phyloP scores from a whole-genome alignment of 2,797 vertebrate genomes.

The Pipistrellus pygmaeus region DNA sequence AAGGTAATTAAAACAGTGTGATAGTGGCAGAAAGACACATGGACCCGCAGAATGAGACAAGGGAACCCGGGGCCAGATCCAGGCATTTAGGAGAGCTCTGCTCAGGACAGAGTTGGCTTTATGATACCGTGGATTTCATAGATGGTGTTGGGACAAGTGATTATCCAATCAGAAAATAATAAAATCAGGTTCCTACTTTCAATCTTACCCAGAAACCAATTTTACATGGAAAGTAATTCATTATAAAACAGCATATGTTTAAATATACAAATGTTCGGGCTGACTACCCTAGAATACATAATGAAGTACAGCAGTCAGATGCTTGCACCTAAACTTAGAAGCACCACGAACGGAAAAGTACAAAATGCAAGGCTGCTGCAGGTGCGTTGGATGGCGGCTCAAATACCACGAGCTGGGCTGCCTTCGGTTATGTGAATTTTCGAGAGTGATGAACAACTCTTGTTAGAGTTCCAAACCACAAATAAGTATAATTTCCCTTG shows the following conservation, averaged over 20 bases:
- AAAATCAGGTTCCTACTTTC: slow-evolving; percentile 42
- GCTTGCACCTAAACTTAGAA: slow-evolving; percentile 80
- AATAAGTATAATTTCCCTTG: slow-evolving; percentile 71
- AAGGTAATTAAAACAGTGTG: slow-evolving; percentile 80
- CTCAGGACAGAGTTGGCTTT: background rate
- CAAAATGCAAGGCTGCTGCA: slow-evolving; percentile 45
- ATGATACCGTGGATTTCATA: background rate
- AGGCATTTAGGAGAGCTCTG: background rate
- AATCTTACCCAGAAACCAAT: slow-evolving; percentile 28
- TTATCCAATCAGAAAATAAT: slow-evolving; percentile 56
- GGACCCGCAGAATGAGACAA: slow-evolving; percentile 5
- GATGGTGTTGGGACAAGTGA: background rate
- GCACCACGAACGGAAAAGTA: background rate
- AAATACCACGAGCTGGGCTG: slow-evolving; percentile 81
- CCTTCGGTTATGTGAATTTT: slow-evolving; percentile 66
- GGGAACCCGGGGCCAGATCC: slow-evolving; percentile 29
- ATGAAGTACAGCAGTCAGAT: slow-evolving; percentile 78
- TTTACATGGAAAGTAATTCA: slow-evolving; percentile 72
- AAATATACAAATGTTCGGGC: slow-evolving; percentile 71
- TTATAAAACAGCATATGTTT: slow-evolving; percentile 79
- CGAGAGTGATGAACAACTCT: slow-evolving; percentile 66
- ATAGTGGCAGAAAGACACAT: slow-evolving; percentile 63
- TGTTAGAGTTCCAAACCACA: slow-evolving; percentile 73
- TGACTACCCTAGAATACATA: slow-evolving; percentile 74
- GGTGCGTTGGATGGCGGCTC: slow-evolving; percentile 71